phyloP scores from a whole-genome alignment of 1,140 invertebrate species.

The Acromyrmex heyeri region DNA sequence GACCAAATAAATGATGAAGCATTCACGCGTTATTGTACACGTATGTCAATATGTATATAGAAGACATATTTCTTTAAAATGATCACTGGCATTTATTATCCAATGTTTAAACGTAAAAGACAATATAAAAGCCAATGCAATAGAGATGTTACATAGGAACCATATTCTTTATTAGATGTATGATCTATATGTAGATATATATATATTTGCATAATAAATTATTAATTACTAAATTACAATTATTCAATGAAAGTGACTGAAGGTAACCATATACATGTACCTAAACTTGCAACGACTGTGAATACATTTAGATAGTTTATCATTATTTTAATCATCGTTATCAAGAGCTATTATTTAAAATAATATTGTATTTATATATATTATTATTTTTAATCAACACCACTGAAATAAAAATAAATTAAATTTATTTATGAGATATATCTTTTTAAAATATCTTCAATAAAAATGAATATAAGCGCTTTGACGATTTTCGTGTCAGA shows the following conservation, averaged over 20 bases:
- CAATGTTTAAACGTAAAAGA: constrained; percentile 19
- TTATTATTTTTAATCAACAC: constrained; percentile 14
- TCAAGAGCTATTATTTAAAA: not conserved
- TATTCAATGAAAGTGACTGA: not conserved
- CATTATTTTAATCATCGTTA: not conserved
- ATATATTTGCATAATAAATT: constrained; percentile 55
- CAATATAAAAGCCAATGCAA: constrained; percentile 22
- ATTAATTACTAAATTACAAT: constrained; percentile 33
- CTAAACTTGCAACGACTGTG: constrained; percentile 9
- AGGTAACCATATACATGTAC: constrained; percentile 7
- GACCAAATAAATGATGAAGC: constrained; percentile 59
- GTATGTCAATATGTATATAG: constrained; percentile 68
- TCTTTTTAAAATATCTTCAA: not conserved
- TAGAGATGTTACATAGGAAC: not conserved
- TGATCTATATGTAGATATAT: not conserved
- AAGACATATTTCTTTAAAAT: constrained; percentile 55
- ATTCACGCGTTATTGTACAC: constrained; percentile 57
- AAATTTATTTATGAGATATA: not conserved
- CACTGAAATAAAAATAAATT: constrained; percentile 19
- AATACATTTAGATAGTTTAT: constrained; percentile 44
- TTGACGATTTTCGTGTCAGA: not conserved
- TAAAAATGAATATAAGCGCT: not conserved
- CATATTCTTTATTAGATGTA: constrained; percentile 39
- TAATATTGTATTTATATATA: not conserved
- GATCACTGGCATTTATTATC: constrained; percentile 14